Base-by-base conservation (phyloP, 2,113 vertebrate genomes). In the Eulemur macaco region DNA sequence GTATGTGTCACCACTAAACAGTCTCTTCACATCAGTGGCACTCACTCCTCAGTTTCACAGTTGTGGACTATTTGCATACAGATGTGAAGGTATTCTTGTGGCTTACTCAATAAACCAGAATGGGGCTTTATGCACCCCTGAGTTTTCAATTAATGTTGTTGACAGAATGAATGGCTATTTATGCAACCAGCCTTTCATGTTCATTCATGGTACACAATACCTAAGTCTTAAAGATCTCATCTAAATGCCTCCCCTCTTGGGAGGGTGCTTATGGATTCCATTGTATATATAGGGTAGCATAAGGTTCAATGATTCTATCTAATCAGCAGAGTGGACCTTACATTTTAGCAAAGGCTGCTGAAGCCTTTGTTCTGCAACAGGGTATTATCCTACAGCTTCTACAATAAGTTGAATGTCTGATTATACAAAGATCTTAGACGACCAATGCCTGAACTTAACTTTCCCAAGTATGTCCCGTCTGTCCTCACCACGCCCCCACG, bases 91-190 rank as follows among this genome's bases (percentile, higher is more conserved):
- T 96, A 96, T 97, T 97, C 94, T 94, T 96, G 69, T 77, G 69
- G 69, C 86, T 95, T 87, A 94, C 95, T 97, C 96, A 95, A 94
- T 96, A 97, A 97, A 95, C 78, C 84, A 95, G 96, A 97, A 95
- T 97, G 82, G 84, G 96, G 84, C 47, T 97, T 96, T 97, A 90
- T 96, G 96, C 64, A 86, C 86, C 89, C 96, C 89, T 97, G 96
- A 95, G 95, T 97, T 97, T 97, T 97, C 97, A 97, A 96, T 97
- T 97, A 97, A 97, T 97, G 96, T 97, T 97, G 96, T 97, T 97
- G 97, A 97, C 96, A 97, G 97, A 96, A 97, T 97, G 97, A 97
- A 98, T 97, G 95, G 95, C 95, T 97, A 96, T 95, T 98, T 98
- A 92, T 97, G 94, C 96, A 68, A 90, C 45, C 39, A 74, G 94